These are phyloP conservation scores for Eumacrocentrus americanus DNA, from an alignment of 2,888 invertebrate genomes.

Conservation along the genomic window DNA sequence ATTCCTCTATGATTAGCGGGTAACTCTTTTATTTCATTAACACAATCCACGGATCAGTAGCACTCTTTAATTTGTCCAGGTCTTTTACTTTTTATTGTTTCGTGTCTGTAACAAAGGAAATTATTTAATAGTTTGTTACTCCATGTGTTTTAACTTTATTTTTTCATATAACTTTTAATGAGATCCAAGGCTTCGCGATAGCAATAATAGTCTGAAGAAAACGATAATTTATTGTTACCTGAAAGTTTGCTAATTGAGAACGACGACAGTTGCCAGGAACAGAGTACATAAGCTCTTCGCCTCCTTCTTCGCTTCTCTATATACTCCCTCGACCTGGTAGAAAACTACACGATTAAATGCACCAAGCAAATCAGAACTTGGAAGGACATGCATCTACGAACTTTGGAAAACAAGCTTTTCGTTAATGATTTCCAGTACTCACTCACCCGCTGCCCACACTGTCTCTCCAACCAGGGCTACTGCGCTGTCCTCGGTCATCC, in stretches of 20 bases:
- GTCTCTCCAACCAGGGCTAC: too few relatives aligned
- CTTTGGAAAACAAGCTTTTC: background rate
- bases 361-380: background rate
- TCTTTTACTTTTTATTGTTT: too few relatives aligned
- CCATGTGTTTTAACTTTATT: too few relatives aligned
- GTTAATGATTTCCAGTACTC: background rate
- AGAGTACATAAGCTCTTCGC: too few relatives aligned
- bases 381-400: background rate
- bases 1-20: too few relatives aligned
- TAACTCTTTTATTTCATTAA: too few relatives aligned
- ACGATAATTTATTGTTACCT: background rate
- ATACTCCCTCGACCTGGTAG: background rate
- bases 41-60: too few relatives aligned
- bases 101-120: too few relatives aligned
- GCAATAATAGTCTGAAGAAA: background rate
- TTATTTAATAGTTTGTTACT: too few relatives aligned
- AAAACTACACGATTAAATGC: background rate
- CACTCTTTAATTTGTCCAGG: too few relatives aligned
- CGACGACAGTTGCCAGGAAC: too few relatives aligned
- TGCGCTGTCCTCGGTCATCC: background rate
- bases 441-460: too few relatives aligned
- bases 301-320: background rate
- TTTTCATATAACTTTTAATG: background rate
- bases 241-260: slow-evolving; percentile 17
- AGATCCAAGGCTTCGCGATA: background rate